Percentiles rank a stretch among this genome's conserved stretches.
Conservation (phyloP, 30 jellyfish, hydroid and myxozoan genomes). For the Hydractinia symbiolongicarpus region DNA sequence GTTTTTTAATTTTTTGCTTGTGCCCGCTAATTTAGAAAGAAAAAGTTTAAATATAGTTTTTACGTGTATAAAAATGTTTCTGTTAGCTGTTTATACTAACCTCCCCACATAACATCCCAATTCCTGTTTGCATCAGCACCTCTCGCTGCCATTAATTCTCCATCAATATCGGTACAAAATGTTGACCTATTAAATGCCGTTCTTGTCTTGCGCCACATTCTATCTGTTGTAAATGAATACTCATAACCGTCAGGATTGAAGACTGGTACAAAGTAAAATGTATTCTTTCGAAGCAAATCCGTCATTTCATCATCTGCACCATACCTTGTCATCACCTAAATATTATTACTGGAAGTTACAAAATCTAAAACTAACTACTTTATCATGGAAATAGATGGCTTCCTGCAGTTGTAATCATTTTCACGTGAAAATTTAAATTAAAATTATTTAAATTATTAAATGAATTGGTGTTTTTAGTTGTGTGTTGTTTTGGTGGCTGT, state of each 20-base stretch:
- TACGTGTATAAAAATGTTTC: no score
- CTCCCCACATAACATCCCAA: constrained; percentile 20
- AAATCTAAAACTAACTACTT: no score
- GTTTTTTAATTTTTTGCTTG: background rate
- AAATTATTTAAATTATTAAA: background rate
- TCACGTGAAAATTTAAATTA: no score
- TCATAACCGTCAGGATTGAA: constrained; percentile 41
- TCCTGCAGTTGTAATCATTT: no score
- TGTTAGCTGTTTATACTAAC: background rate
- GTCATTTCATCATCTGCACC: background rate
- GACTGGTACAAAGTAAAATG: constrained; percentile 27
- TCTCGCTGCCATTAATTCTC: background rate
- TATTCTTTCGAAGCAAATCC: background rate
- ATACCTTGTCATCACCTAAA: constrained; percentile 15
- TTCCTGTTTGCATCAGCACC: constrained; percentile 40
- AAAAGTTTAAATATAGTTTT: background rate
- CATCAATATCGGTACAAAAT: no score
- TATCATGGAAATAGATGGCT: no score
- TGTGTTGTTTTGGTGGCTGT: no score
- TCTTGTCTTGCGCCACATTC: constrained; percentile 37
- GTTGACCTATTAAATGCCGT: constrained; percentile 1
- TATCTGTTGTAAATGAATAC: constrained; percentile 15
- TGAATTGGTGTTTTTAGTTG: background rate
- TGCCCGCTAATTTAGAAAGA: background rate
- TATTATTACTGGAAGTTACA: background rate